Evolutionary conservation across 1,140 invertebrate genomes (phyloP), one percentile per base, ranked within the genome.

Genomic region (Eupristina koningsbergeri): DNA sequence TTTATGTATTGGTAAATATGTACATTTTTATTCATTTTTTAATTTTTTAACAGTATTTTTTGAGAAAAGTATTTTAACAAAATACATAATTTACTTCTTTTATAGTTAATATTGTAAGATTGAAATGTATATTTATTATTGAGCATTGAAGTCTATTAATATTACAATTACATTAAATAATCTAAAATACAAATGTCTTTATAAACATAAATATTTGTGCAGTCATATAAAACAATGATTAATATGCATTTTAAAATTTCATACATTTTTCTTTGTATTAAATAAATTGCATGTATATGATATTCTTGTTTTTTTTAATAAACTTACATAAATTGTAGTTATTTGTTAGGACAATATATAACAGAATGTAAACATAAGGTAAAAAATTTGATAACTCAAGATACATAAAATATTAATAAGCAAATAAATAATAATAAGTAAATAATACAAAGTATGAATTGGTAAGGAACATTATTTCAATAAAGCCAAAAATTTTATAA

Each of bases 321-420:
- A 86, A 86, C 77, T 75, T 88, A 85, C 81, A 88, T 84, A 88
- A 80, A 86, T 84, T 77, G 81, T 63, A 13, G 29, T 47, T 47
- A 29, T 29, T 50, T 47, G 22, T 29, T 71, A 26, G 26, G 22
- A 58, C 26, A 5, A 26, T 1, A 26, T 58, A 58, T 58, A 58
- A 58, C 22, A 26, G 26, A 58, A 26, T 22, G 26, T 34, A 67
- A 67, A 34, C 0, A 67, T 13, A 26, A 1, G 26, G 3, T 58
- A 22, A 26, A 3, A 58, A 58, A 26, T 26, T 67, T 67, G 29
- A 71, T 29, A 58, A 71, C n/a, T 71, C 7, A 67, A 67, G 34
- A 67, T 67, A 9, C 17, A 50, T 8, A 50, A 15, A 50, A 50
- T 50, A 13, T 67, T 34, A 34, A 45, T 45, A 45, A 45, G 6